Evolutionary conservation across 2,797 vertebrate species (phyloP), one percentile per base, ranked within the genome.

Genomic region (Molossus alvarezi): DNA sequence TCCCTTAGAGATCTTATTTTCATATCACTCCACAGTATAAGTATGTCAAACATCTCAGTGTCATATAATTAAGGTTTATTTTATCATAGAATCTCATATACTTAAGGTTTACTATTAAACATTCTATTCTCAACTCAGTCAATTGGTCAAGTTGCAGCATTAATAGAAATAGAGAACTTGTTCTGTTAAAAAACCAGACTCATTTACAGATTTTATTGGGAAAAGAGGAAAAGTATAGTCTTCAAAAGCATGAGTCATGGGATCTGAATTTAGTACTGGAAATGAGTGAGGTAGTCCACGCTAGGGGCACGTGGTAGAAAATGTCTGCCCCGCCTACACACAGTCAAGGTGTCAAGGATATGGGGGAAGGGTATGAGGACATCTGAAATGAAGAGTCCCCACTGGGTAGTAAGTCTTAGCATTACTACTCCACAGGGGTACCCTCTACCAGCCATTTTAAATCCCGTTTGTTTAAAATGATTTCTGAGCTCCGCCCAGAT

Each of bases 1-100:
- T 48, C 13, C 33, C 71, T 55, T 80, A 23, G 20, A 88, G 62
- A 60, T 33, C 37, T 85, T 92, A 69, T 88, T 76, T 91, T 88
- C 12, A 0, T 45, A 41, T 23, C 29, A 84, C n/a, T 48, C 72
- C 67, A 21, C 15, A 76, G 8, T 41, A 64, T 11, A 67, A 75
- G 7, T 14, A 79, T 4, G 27, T 27, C 48, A 33, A 60, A 86
- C 37, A 57, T 23, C 27, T 85, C 89, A 37, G 23, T 55, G n/a
- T 29, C 72, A 57, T 4, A n/a, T 51, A 48, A 12, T 82, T 51
- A 67, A 82, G 55, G 18, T 57, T 91, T 53, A 41, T 80, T 80
- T 58, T 58, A 73, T 84, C 64, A 33, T 45, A 82, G 64, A 37
- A 13, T 57, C 33, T 71, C 79, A 62, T 6, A 29, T 51, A 33